phyloP scores from a whole-genome alignment of 1,140 invertebrate genomes.

The Chymomyza costata region DNA sequence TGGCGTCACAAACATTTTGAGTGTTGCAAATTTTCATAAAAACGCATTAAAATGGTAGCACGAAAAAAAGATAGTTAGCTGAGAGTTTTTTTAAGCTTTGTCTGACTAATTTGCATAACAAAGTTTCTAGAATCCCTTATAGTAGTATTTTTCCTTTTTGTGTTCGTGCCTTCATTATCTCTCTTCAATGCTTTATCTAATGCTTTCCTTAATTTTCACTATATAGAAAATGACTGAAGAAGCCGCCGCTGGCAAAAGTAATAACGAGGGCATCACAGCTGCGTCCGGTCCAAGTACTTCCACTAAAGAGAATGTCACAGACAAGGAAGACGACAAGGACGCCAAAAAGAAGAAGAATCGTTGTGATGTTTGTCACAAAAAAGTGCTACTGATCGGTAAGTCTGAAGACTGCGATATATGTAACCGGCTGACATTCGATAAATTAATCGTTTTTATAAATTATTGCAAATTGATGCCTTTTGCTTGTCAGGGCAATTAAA shows the following conservation, averaged over 20 bases:
- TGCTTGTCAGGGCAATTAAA: no score
- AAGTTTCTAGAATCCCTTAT: no score
- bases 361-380: conserved; percentile 98
- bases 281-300: conserved; percentile 79
- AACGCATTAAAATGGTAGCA: no score
- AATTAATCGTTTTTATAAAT: no score
- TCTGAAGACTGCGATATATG: no score
- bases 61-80: no score
- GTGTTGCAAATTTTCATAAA: not conserved
- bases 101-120: no score
- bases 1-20: no score
- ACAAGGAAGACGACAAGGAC: conserved; percentile 88
- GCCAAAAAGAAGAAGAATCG: conserved; percentile 97
- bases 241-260: conserved; percentile 75
- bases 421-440: no score
- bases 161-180: not conserved
- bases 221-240: conserved; percentile 72
- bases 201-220: not conserved
- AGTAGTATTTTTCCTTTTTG: not conserved
- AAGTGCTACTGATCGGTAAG: conserved; percentile 98
- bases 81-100: no score
- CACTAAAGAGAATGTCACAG: conserved; percentile 77
- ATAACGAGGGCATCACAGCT: conserved; percentile 77
- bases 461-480: no score
- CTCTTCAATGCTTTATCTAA: no score